Percentiles rank a stretch among this genome's conserved stretches.
Evolutionary conservation across 2,113 vertebrate species (phyloP).

Genomic region (Syrmaticus mikado): DNA sequence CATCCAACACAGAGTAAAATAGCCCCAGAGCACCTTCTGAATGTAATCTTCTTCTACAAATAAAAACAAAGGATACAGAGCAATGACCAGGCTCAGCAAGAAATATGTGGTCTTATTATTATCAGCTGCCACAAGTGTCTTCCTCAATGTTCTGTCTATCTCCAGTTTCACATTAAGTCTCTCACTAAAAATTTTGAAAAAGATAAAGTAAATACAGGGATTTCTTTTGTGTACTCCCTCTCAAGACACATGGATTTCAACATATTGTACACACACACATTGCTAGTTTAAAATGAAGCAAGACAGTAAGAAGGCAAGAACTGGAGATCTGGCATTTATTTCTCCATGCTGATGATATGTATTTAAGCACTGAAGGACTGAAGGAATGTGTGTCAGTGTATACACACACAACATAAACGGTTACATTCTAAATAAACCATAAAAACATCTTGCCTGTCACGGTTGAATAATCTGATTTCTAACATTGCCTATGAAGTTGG

Average conservation of each 20-base stretch:
- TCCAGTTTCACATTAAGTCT: background rate
- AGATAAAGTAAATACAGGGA: background rate
- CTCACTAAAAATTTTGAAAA: background rate
- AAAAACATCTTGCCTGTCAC: background rate
- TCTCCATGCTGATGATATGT: background rate
- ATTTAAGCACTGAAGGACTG: background rate
- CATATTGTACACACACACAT: background rate
- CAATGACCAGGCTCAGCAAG: constrained; percentile 3
- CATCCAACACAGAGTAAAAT: constrained; percentile 38
- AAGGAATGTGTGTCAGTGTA: background rate
- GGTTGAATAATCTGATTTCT: background rate
- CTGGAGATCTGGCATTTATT: background rate
- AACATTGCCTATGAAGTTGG: background rate
- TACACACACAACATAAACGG: background rate
- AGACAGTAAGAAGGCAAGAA: background rate
- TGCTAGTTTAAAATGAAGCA: background rate
- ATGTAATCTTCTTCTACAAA: constrained; percentile 32
- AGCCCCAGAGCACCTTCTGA: constrained; percentile 43
- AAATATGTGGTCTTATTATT: background rate
- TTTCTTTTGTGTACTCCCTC: background rate
- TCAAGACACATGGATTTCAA: background rate
- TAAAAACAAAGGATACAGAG: constrained; percentile 38
- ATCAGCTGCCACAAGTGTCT: background rate
- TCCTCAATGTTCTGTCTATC: background rate
- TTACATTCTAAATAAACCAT: fast-evolving